Evolutionary conservation across 2,113 vertebrate species (phyloP).

Genomic region (Sphyrna mokarran): DNA sequence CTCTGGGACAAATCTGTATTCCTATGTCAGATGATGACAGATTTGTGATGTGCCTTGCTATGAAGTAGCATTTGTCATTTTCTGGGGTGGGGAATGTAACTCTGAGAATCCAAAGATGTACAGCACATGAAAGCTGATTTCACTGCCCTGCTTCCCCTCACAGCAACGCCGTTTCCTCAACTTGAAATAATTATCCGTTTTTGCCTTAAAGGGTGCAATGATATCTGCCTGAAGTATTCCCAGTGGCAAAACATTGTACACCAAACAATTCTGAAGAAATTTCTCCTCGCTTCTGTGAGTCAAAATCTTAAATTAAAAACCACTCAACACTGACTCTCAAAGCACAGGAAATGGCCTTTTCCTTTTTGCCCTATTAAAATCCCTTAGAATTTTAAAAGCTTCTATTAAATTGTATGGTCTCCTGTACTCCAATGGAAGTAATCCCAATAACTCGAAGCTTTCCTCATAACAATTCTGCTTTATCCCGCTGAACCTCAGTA

Average conservation of each 20-base stretch:
- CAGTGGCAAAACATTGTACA: background rate
- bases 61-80: background rate
- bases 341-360: background rate
- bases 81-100: background rate
- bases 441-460: background rate
- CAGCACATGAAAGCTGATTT: background rate
- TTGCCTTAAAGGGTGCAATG: background rate
- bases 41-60: background rate
- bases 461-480: background rate
- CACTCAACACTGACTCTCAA: background rate
- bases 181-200: background rate
- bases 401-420: background rate
- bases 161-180: background rate
- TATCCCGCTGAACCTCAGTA: background rate
- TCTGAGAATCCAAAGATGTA: background rate
- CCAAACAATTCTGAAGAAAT: background rate
- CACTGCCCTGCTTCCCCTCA: background rate
- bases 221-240: background rate
- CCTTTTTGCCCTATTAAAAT: background rate
- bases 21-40: background rate
- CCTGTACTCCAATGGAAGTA: background rate
- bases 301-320: background rate
- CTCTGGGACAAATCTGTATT: background rate
- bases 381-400: background rate
- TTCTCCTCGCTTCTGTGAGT: background rate